These are phyloP conservation scores for Oligia strigilis DNA, from an alignment of 2,888 invertebrate genomes.

Conservation along the genomic window DNA sequence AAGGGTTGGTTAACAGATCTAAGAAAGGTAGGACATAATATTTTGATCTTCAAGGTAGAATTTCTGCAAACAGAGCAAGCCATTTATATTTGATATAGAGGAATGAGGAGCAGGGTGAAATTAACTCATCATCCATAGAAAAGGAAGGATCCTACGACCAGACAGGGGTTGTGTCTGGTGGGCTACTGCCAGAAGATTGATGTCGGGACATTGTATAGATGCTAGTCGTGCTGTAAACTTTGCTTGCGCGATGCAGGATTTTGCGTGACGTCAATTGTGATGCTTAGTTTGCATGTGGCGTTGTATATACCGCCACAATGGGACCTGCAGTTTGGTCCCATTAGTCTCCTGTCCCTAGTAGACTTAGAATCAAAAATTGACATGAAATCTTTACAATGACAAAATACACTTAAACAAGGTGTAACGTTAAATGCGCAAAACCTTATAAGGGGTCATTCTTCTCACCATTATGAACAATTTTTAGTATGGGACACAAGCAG, in stretches of 20 bases:
- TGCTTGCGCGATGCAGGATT: not conserved
- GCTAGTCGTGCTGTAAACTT: not conserved
- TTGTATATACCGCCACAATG: not conserved
- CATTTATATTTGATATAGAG: not conserved
- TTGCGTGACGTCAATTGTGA: not conserved
- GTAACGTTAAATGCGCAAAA: too few species aligned
- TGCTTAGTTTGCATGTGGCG: not conserved
- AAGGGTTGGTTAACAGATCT: constrained; percentile 15
- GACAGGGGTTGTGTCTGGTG: not conserved
- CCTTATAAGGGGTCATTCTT: too few species aligned
- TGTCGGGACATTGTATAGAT: not conserved
- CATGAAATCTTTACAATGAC: not conserved
- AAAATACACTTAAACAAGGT: too few species aligned
- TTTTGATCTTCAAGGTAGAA: not conserved
- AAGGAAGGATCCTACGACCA: not conserved
- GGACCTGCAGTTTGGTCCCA: too few species aligned
- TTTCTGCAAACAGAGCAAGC: not conserved
- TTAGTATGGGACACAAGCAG: too few species aligned
- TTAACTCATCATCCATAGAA: not conserved
- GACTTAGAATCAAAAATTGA: not conserved
- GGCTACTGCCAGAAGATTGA: too few species aligned
- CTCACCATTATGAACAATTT: too few species aligned
- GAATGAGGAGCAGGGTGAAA: not conserved
- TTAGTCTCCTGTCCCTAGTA: too few species aligned
- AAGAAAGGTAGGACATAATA: not conserved